Conservation (phyloP, 2,888 invertebrate genomes). For the Apoderus coryli region DNA sequence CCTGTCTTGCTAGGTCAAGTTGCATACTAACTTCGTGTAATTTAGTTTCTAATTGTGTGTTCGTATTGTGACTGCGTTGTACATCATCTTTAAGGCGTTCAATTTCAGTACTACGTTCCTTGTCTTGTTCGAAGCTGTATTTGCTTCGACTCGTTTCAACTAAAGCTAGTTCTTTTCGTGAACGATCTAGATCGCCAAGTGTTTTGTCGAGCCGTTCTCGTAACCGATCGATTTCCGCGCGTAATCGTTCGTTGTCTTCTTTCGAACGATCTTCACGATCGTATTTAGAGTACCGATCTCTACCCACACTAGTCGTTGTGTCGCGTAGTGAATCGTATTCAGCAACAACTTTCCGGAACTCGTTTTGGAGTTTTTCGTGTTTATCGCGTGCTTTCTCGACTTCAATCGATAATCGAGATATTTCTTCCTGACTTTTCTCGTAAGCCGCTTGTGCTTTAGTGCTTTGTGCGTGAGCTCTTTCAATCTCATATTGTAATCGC, state of each 20-base stretch:
- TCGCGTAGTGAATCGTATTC: slow-evolving; percentile 68
- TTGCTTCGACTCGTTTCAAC: slow-evolving; percentile 66
- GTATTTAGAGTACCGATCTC: slow-evolving; percentile 9
- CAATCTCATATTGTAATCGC: slow-evolving; percentile 71
- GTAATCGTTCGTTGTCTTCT: slow-evolving; percentile 63
- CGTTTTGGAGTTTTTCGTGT: slow-evolving; percentile 70
- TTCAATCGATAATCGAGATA: slow-evolving; percentile 65
- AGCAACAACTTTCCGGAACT: slow-evolving; percentile 65
- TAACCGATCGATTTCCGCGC: slow-evolving; percentile 67
- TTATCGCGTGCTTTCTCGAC: slow-evolving; percentile 85
- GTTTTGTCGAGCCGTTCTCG: slow-evolving; percentile 69
- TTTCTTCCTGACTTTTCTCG: slow-evolving; percentile 82
- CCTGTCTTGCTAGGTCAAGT: slow-evolving; percentile 63
- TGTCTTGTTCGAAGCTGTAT: slow-evolving; percentile 61
- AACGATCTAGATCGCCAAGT: slow-evolving; percentile 61
- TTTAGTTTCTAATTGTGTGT: slow-evolving; percentile 58
- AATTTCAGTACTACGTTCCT: slow-evolving; percentile 45
- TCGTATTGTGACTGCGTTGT: slow-evolving; percentile 47
- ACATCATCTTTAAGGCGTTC: slow-evolving; percentile 61
- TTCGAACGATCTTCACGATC: slow-evolving; percentile 53
- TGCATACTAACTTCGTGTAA: slow-evolving; percentile 70
- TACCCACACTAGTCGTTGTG: slow-evolving; percentile 57
- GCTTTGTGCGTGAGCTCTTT: slow-evolving; percentile 73
- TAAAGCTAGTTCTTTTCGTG: slow-evolving; percentile 61
- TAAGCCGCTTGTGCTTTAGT: slow-evolving; percentile 73